Evolutionary conservation across 2,888 invertebrate species (phyloP).

Genomic region (Hydroisotoma schaefferi): DNA sequence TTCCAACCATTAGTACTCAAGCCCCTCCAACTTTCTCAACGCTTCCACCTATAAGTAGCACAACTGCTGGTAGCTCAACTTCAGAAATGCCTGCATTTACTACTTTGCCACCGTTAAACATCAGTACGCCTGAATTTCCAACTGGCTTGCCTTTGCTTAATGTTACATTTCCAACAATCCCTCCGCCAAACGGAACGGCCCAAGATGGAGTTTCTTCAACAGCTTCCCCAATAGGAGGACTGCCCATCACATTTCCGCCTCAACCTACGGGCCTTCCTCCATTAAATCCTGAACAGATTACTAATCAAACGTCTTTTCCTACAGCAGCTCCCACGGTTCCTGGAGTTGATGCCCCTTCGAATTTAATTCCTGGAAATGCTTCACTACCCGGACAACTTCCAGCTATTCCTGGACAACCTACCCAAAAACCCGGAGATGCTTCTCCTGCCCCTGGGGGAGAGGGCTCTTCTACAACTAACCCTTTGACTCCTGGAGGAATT

Average conservation of each 20-base stretch:
- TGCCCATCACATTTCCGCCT: conserved; percentile 4
- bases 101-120: conserved; percentile 4
- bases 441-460: background rate
- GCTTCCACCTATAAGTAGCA: background rate
- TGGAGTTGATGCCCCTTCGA: background rate
- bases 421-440: background rate
- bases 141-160: conserved; percentile 1
- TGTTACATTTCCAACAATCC: background rate
- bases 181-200: background rate
- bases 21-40: conserved; percentile 3
- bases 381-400: conserved; percentile 8
- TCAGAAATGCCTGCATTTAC: background rate
- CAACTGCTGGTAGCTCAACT: background rate
- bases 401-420: conserved; percentile 3
- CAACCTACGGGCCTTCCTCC: background rate
- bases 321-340: conserved; percentile 9
- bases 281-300: background rate
- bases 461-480: background rate
- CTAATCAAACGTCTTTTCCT: conserved; percentile 13
- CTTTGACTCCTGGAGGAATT: background rate
- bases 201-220: background rate
- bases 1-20: background rate
- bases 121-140: conserved; percentile 7
- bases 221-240: background rate
- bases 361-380: background rate